Conservation (phyloP, 2,113 vertebrate species). For the Geococcyx californianus region DNA sequence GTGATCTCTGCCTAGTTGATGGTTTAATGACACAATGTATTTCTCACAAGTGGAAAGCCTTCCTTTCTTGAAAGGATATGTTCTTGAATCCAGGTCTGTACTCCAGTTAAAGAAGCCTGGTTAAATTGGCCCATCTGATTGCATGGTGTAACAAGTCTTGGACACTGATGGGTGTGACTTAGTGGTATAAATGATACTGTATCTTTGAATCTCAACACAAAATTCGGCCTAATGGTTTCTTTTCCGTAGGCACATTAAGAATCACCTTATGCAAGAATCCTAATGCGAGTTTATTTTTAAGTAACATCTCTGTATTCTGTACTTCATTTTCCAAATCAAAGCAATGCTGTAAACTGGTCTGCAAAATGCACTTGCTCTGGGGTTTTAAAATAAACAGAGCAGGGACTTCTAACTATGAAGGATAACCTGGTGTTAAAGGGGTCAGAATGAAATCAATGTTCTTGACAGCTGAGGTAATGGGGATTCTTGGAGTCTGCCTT, state of each 20-base stretch:
- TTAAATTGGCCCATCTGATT: neutral
- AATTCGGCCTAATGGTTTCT: neutral
- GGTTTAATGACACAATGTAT: neutral
- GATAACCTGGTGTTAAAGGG: neutral
- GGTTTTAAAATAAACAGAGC: neutral
- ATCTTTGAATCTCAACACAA: neutral
- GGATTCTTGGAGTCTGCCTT: neutral
- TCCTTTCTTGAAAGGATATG: neutral
- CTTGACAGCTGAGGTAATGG: neutral
- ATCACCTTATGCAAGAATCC: neutral
- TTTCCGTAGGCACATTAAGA: neutral
- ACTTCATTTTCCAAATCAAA: neutral
- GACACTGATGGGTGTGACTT: neutral
- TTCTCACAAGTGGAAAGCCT: neutral
- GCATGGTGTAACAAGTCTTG: neutral
- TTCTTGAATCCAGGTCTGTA: neutral
- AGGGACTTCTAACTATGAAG: neutral
- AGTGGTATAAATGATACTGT: neutral
- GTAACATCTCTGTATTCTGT: neutral
- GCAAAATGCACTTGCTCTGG: neutral
- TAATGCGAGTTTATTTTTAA: neutral
- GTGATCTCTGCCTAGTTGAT: neutral
- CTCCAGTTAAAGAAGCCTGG: neutral
- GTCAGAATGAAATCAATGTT: neutral
- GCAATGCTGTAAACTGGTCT: neutral